Conservation (phyloP, 2,797 vertebrate species). For the Acipenser ruthenus region DNA sequence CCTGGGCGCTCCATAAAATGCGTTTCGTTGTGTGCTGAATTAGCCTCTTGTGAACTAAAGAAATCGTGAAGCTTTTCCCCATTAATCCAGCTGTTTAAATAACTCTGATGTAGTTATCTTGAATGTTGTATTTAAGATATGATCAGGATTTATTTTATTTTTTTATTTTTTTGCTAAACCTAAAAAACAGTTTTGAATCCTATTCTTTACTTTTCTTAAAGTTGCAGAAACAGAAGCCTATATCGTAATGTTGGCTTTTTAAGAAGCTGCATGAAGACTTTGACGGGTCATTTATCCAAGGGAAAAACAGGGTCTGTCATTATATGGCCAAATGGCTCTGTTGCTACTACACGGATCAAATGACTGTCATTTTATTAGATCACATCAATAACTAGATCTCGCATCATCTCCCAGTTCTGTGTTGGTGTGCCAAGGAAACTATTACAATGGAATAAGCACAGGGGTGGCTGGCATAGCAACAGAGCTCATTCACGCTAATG, state of each 20-base stretch:
- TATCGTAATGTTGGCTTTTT: neutral
- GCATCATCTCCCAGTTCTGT: constrained; percentile 8
- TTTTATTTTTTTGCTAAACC: constrained; percentile 28
- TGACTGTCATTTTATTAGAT: constrained; percentile 12
- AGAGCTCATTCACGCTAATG: constrained; percentile 33
- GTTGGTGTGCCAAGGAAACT: constrained; percentile 5
- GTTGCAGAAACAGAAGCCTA: constrained; percentile 22
- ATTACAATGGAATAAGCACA: constrained; percentile 12
- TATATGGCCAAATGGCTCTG: neutral
- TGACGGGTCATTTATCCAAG: constrained; percentile 12
- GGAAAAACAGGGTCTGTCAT: neutral
- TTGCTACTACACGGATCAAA: constrained; percentile 17
- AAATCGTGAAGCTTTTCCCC: constrained; percentile 34
- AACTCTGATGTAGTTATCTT: constrained; percentile 26
- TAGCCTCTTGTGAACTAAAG: constrained; percentile 41
- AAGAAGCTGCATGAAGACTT: neutral
- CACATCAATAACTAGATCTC: neutral
- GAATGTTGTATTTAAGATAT: constrained; percentile 25
- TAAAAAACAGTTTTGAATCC: neutral
- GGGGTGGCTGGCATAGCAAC: constrained; percentile 9
- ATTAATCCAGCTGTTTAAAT: constrained; percentile 53
- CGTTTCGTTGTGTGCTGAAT: constrained; percentile 41
- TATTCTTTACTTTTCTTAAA: neutral
- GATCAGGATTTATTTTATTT: too few species aligned
- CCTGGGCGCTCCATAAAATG: constrained; percentile 38